Percentiles rank a stretch among this genome's conserved stretches.
Evolutionary conservation across 2,797 vertebrate genomes (phyloP).

Genomic region (Paratrypauchen microcephalus): DNA sequence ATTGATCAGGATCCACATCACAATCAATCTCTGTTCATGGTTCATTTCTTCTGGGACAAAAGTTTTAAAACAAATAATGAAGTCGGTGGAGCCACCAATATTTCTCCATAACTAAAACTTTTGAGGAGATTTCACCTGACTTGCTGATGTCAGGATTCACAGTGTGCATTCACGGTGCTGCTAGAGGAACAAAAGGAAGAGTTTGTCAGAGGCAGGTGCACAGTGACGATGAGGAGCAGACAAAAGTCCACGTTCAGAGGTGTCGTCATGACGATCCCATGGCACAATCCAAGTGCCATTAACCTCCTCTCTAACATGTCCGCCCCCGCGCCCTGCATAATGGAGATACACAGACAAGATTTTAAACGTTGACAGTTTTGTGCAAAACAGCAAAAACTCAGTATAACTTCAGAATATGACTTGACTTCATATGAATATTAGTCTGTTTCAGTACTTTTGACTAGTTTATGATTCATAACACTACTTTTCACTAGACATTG

Average conservation of each 20-base stretch:
- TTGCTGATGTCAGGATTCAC: constrained; percentile 22
- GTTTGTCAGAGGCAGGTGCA: constrained; percentile 42
- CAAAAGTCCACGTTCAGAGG: constrained; percentile 16
- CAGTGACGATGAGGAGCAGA: constrained; percentile 24
- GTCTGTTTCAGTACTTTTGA: too few relatives aligned
- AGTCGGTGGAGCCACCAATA: background rate
- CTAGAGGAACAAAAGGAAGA: constrained; percentile 38
- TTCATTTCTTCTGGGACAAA: background rate
- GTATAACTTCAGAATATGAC: background rate
- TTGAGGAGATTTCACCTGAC: constrained; percentile 4
- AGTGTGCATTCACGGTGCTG: constrained; percentile 24
- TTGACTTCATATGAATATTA: background rate
- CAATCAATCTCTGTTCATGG: background rate
- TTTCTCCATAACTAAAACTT: constrained; percentile 1
- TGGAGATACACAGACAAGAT: constrained; percentile 12
- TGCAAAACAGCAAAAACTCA: background rate
- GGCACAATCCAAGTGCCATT: constrained; percentile 11
- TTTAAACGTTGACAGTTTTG: constrained; percentile 37
- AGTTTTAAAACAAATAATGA: background rate
- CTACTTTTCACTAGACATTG: too few relatives aligned
- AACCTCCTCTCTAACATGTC: constrained; percentile 17
- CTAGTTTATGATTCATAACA: too few relatives aligned
- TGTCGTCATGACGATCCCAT: constrained; percentile 29
- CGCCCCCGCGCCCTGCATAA: constrained; percentile 20
- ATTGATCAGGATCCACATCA: background rate